Conservation (phyloP, 2,888 invertebrate species). For the Pyrochroa serraticornis region DNA sequence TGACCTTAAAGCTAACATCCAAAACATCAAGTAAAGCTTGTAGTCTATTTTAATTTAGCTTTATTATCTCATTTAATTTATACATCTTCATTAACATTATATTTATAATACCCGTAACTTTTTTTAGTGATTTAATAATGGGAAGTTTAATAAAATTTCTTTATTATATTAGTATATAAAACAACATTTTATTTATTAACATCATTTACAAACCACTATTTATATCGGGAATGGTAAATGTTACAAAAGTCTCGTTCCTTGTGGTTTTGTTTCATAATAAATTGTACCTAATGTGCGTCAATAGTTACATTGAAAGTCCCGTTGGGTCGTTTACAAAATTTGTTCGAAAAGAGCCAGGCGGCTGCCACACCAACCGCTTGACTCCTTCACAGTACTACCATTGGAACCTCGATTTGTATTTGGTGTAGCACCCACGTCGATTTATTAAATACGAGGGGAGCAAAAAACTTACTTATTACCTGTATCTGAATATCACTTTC, state of each 20-base stretch:
- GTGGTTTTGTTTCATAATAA: conserved; percentile 44
- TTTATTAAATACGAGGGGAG: conserved; percentile 27
- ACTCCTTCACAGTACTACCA: conserved; percentile 18
- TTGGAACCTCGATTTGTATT: conserved; percentile 20
- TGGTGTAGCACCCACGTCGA: conserved; percentile 19
- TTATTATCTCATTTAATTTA: conserved; percentile 54
- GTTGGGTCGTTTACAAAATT: conserved; percentile 33
- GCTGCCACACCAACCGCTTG: conserved; percentile 2
- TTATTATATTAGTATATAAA: conserved; percentile 58
- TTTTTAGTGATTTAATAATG: conserved; percentile 51
- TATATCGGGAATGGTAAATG: conserved; percentile 53
- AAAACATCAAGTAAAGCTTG: conserved; percentile 43
- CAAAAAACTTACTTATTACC: conserved; percentile 20
- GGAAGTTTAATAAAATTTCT: conserved; percentile 56
- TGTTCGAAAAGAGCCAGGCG: conserved; percentile 15
- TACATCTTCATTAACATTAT: conserved; percentile 55
- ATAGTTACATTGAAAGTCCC: conserved; percentile 50
- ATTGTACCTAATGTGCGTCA: conserved; percentile 51
- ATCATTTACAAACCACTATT: conserved; percentile 59
- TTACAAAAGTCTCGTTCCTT: conserved; percentile 53
- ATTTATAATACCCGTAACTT: conserved; percentile 57
- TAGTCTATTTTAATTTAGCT: conserved; percentile 44
- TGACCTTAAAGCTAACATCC: conserved; percentile 38
- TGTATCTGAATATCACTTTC: conserved; percentile 26
- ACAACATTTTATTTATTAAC: conserved; percentile 60